Conservation (phyloP, 2,113 vertebrate genomes). For the Oostethus manadensis region DNA sequence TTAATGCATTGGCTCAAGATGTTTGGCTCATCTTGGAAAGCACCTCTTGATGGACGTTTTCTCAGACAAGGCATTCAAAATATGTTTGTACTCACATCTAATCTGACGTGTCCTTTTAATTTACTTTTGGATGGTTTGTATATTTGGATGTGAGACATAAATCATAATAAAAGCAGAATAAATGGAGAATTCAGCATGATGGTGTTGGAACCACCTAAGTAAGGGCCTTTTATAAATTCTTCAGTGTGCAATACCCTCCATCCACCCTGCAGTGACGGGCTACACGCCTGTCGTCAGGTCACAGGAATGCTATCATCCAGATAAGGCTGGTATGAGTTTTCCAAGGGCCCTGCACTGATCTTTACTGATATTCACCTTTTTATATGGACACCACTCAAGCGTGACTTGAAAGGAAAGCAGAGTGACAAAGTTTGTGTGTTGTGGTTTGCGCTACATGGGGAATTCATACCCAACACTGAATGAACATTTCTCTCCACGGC, state of each 20-base stretch:
- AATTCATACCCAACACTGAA: constrained; percentile 49
- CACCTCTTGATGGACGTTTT: too few species aligned
- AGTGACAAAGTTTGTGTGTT: background rate
- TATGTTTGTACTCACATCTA: too few species aligned
- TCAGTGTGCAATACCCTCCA: constrained; percentile 16
- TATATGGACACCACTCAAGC: background rate
- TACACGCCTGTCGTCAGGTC: constrained; percentile 43
- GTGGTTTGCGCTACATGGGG: constrained; percentile 39
- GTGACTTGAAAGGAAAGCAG: background rate
- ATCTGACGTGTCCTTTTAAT: too few species aligned
- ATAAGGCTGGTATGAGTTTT: constrained; percentile 23
- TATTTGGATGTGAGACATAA: too few species aligned
- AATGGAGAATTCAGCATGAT: too few species aligned
- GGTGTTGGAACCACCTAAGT: background rate
- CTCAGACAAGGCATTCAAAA: too few species aligned
- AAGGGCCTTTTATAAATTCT: constrained; percentile 5
- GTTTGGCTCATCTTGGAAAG: too few species aligned
- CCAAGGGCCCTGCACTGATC: background rate
- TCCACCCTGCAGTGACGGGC: constrained; percentile 22
- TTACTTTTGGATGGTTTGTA: too few species aligned
- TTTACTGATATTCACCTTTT: background rate
- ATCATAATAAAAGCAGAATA: too few species aligned
- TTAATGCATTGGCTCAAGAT: too few species aligned
- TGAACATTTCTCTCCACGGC: constrained; percentile 23
- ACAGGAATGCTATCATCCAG: constrained; percentile 61